phyloP scores from a whole-genome alignment of 2,113 vertebrate species.

The Penelope pileata region DNA sequence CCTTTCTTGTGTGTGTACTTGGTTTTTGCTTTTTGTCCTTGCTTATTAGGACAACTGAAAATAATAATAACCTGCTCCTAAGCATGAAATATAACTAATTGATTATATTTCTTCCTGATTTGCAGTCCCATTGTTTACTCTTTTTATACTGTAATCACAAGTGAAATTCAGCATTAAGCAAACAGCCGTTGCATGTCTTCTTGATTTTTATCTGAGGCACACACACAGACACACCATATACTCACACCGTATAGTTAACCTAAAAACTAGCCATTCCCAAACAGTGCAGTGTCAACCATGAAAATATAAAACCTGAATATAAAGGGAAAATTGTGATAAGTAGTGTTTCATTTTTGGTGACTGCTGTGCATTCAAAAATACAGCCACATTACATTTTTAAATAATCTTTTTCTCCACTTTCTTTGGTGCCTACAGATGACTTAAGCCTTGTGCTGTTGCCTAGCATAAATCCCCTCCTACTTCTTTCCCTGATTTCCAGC shows the following conservation, averaged over 20 bases:
- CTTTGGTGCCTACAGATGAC: not conserved
- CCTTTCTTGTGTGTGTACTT: not conserved
- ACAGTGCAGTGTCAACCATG: not conserved
- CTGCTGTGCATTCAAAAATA: not conserved
- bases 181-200: not conserved
- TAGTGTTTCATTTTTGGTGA: not conserved
- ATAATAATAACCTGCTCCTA: accelerated
- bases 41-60: not conserved
- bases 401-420: not conserved
- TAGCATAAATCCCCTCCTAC: constrained; percentile 15
- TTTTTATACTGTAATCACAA: not conserved
- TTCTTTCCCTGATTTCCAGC: constrained; percentile 31
- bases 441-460: not conserved
- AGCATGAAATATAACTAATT: not conserved
- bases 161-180: not conserved
- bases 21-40: not conserved
- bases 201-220: not conserved
- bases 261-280: not conserved
- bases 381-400: not conserved
- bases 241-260: not conserved
- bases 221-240: not conserved
- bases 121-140: not conserved
- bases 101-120: not conserved
- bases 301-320: not conserved
- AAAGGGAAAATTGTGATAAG: not conserved